phyloP scores from a whole-genome alignment of 2,888 invertebrate species.

The Campopleginae sp. region DNA sequence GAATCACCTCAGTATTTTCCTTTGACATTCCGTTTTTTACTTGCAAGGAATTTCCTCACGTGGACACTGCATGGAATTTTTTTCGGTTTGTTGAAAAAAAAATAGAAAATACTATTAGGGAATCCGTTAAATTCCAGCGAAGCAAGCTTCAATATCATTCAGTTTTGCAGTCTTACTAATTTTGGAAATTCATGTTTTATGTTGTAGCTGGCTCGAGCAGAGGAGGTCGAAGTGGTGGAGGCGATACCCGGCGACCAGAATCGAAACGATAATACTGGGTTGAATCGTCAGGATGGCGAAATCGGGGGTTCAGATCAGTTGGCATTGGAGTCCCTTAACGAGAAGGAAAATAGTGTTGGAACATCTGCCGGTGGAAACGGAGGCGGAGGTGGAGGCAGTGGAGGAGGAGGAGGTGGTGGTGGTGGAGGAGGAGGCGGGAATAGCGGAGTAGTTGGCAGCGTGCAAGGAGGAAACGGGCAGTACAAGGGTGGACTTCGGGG shows the following conservation, averaged over 20 bases:
- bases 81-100: no score
- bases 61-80: no score
- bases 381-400: constrained; percentile 15
- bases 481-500: constrained; percentile 77
- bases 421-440: constrained; percentile 49
- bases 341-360: constrained; percentile 83
- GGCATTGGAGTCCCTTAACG: constrained; percentile 89
- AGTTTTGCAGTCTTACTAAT: background rate
- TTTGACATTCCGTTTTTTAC: no score
- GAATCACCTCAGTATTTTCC: no score
- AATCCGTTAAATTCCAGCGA: no score
- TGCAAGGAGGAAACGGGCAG: constrained; percentile 38
- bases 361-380: constrained; percentile 74
- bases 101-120: no score
- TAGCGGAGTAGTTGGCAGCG: constrained; percentile 34
- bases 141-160: background rate
- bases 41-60: no score
- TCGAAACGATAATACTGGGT: constrained; percentile 85
- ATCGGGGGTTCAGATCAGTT: constrained; percentile 88
- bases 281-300: constrained; percentile 87
- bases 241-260: constrained; percentile 86
- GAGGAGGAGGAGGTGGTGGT: constrained; percentile 17
- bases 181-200: constrained; percentile 24
- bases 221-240: constrained; percentile 89
- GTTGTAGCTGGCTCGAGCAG: constrained; percentile 81